Conservation (phyloP, 2,888 invertebrate genomes). For the Hofmannophila pseudospretella region DNA sequence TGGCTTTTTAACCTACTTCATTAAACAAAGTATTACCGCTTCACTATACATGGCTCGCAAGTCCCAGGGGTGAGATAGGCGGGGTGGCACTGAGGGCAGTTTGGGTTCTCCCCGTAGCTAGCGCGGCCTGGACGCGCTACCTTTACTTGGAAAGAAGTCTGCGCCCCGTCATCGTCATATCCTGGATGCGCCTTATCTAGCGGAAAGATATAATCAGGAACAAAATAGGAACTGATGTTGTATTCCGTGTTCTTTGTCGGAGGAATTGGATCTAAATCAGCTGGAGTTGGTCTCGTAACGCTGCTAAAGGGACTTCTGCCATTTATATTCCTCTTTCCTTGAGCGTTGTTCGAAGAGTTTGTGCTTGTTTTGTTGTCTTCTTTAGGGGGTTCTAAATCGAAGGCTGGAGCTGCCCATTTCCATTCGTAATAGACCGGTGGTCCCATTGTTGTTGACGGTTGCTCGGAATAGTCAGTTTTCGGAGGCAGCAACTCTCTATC, state of each 20-base stretch:
- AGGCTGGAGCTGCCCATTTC: slow-evolving; percentile 81
- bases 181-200: slow-evolving; percentile 79
- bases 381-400: slow-evolving; percentile 77
- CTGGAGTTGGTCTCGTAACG: slow-evolving; percentile 47
- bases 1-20: slow-evolving; percentile 3
- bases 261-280: slow-evolving; percentile 34
- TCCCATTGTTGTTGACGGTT: slow-evolving; percentile 73
- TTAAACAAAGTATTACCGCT: slow-evolving; percentile 56
- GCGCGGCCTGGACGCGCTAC: slow-evolving; percentile 62
- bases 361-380: slow-evolving; percentile 48
- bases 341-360: slow-evolving; percentile 24
- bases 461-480: slow-evolving; percentile 55
- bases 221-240: slow-evolving; percentile 77
- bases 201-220: slow-evolving; percentile 80
- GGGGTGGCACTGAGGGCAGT: slow-evolving; percentile 81
- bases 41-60: slow-evolving; percentile 81
- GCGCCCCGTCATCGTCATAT: slow-evolving; percentile 71
- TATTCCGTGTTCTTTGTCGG: slow-evolving; percentile 63
- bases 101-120: slow-evolving; percentile 78
- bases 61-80: slow-evolving; percentile 79
- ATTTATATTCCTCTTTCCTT: slow-evolving; percentile 29
- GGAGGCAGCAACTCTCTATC: slow-evolving; percentile 72
- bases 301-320: slow-evolving; percentile 52
- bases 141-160: slow-evolving; percentile 79
- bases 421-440: slow-evolving; percentile 81